Conservation (phyloP, 1,140 invertebrate genomes). For the Ladona fulva region DNA sequence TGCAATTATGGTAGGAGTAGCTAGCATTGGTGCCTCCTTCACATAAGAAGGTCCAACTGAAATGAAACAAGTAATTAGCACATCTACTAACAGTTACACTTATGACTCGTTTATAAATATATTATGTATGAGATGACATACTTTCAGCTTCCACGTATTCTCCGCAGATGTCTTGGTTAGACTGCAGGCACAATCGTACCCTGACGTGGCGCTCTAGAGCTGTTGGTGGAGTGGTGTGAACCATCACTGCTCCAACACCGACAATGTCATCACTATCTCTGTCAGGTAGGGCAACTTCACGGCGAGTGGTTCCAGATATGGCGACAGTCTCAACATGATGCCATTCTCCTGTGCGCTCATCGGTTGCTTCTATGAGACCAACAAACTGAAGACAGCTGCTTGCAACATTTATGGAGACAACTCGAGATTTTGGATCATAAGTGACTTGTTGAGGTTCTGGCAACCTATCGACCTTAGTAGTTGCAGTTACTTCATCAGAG, state of each 20-base stretch:
- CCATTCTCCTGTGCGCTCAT: slow-evolving; percentile 45
- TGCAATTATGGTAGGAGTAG: slow-evolving; percentile 67
- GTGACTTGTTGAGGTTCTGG: slow-evolving; percentile 68
- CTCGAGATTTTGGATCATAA: slow-evolving; percentile 65
- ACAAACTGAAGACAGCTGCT: slow-evolving; percentile 63
- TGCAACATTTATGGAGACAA: slow-evolving; percentile 64
- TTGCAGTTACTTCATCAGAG: slow-evolving; percentile 66
- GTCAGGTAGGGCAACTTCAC: slow-evolving; percentile 42
- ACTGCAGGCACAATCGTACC: slow-evolving; percentile 66
- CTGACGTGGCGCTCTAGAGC: slow-evolving; percentile 38
- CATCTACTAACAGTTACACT: too few relatives aligned
- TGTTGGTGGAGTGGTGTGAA: neutral
- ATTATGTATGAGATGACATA: slow-evolving; percentile 41
- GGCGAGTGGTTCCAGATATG: slow-evolving; percentile 54
- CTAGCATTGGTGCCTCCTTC: slow-evolving; percentile 61
- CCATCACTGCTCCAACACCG: neutral
- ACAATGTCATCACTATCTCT: neutral
- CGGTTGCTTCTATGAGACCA: slow-evolving; percentile 57
- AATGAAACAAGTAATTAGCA: slow-evolving; percentile 26
- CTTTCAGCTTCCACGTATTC: slow-evolving; percentile 70
- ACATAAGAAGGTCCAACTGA: slow-evolving; percentile 70
- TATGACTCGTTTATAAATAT: slow-evolving; percentile 13
- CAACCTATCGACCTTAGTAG: slow-evolving; percentile 74
- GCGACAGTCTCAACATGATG: slow-evolving; percentile 57
- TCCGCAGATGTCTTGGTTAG: slow-evolving; percentile 69